Base-by-base conservation (phyloP, 2,888 invertebrate species). In the Incurvaria masculella region DNA sequence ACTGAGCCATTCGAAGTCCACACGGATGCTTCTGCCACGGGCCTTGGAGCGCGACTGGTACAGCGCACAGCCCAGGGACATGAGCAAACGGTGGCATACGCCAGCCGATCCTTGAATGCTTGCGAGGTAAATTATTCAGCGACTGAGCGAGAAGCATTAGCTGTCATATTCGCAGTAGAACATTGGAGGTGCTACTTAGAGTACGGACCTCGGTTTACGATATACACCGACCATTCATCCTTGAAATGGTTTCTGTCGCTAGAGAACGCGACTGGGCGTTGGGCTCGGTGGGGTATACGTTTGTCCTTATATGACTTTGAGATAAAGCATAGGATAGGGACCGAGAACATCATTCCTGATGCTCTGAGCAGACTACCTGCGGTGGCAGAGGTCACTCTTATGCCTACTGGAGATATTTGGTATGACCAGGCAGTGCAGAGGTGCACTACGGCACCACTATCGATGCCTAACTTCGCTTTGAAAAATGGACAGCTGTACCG, bases 111-210 rank as follows among this genome's bases (percentile, higher is more conserved):
- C 0, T 42, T 55, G 1, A 26, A 2, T 1, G 23, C 19, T 16
- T 23, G 46, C 10, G 49, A 47, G 21, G n/a, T 40, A 21, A 49
- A 46, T 45, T n/a, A 59, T 23, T 56, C 57, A 19, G 45, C 51
- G 0, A 61, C 61, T 0, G 61, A 62, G 46, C 42, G 59, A 0
- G 60, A 61, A 42, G 43, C 58, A 0, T 26, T 61, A 1, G 59
- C 60, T 26, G 53, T 51, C 1, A 55, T 59, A 0, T 56, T 49
- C 19, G 59, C 59, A 0, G 55, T 33, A 4, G 33, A 33, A 33
- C 33, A 33, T 33, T 33, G 33, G 33, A 8, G 33, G 3, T 33
- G 33, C 14, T 33, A 33, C 14, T 11, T 33, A 33, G 33, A 33
- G 14, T 33, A 14, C 33, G 33, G 33, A 11, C 33, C 33, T 8